phyloP scores from a whole-genome alignment of 2,888 invertebrate genomes.

The Ophion ellenae region DNA sequence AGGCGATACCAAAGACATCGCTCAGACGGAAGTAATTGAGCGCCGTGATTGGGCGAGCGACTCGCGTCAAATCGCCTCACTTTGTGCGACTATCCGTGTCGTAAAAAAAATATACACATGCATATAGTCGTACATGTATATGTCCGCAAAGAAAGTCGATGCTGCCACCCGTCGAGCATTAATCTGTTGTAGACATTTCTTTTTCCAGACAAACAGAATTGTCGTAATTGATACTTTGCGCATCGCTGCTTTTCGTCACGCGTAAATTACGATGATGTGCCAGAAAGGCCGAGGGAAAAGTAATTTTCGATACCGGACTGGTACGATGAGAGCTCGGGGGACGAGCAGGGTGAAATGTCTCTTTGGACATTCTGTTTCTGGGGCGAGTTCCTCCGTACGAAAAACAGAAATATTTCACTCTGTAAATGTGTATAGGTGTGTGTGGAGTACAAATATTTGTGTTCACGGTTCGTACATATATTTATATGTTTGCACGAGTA shows the following conservation, averaged over 20 bases:
- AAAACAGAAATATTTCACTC: background rate
- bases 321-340: background rate
- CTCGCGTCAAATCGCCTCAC: no score
- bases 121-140: background rate
- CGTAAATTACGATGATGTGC: background rate
- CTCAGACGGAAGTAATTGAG: no score
- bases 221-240: background rate
- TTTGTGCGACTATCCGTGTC: no score
- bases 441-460: background rate
- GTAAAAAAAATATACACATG: background rate
- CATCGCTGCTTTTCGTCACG: background rate
- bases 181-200: background rate
- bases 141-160: background rate
- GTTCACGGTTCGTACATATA: background rate
- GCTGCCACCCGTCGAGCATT: background rate
- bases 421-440: background rate
- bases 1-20: no score
- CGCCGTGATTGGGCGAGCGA: no score
- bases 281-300: background rate
- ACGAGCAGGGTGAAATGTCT: background rate
- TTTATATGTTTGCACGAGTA: conserved; percentile 52
- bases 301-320: background rate
- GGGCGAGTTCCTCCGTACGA: background rate
- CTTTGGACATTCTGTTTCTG: background rate
- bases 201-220: background rate